Evolutionary conservation across 2,797 vertebrate species (phyloP).

Genomic region (Acanthurus tractus): DNA sequence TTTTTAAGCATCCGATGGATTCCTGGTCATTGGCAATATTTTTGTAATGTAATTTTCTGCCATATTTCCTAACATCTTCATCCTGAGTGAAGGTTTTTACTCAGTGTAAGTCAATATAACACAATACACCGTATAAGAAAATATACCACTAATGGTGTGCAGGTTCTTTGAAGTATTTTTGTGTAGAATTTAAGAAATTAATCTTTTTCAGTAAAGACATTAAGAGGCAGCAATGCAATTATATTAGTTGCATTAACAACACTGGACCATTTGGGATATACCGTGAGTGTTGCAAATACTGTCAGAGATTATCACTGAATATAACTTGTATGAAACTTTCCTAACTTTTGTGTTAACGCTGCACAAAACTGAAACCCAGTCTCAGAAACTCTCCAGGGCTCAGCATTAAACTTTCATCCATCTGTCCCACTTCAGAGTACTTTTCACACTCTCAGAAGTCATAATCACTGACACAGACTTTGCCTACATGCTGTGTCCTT

Average conservation of each 20-base stretch:
- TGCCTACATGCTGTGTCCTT: conserved; percentile 70
- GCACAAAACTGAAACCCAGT: conserved; percentile 48
- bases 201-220: neutral
- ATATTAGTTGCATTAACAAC: no score
- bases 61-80: neutral
- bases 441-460: conserved; percentile 64
- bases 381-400: conserved; percentile 36
- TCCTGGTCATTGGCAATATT: no score
- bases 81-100: neutral
- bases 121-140: no score
- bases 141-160: neutral
- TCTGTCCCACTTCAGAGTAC: conserved; percentile 72
- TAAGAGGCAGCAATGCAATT: neutral
- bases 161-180: neutral
- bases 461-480: conserved; percentile 55
- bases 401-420: conserved; percentile 70
- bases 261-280: no score
- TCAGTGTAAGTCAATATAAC: neutral
- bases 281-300: no score
- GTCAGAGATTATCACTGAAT: neutral
- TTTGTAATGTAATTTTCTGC: neutral
- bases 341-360: conserved; percentile 57
- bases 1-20: no score
- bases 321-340: conserved; percentile 44
- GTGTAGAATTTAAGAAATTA: neutral